These are phyloP conservation scores for Collichthys lucidus DNA, from an alignment of 2,113 vertebrate species.

Conservation along the genomic window DNA sequence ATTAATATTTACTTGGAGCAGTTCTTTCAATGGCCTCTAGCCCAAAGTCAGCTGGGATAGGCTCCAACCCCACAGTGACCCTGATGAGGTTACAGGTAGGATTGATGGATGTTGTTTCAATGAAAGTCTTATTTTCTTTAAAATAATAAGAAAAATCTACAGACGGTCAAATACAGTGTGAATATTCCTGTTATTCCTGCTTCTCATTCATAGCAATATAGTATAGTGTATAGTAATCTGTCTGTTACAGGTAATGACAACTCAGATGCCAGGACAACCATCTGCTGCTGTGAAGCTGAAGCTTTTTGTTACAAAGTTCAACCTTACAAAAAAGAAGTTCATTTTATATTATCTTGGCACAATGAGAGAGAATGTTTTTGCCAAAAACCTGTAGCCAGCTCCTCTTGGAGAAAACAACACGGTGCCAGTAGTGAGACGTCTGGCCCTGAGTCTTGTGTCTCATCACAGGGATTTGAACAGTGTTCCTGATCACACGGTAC, in stretches of 20 bases:
- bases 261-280: neutral
- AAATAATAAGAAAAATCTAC: too few species aligned
- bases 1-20: too few species aligned
- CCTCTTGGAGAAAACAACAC: neutral
- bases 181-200: neutral
- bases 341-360: conserved; percentile 4
- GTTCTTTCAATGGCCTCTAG: too few species aligned
- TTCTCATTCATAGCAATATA: neutral
- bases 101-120: too few species aligned
- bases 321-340: neutral
- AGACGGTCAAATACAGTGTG: too few species aligned
- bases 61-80: too few species aligned
- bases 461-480: neutral
- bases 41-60: too few species aligned
- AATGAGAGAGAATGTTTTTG: neutral
- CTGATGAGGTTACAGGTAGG: too few species aligned
- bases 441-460: neutral
- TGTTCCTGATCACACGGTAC: neutral
- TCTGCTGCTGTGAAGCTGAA: neutral
- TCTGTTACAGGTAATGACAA: neutral
- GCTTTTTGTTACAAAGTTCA: neutral
- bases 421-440: neutral
- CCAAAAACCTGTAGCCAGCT: conserved; percentile 14
- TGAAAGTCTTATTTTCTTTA: too few species aligned
- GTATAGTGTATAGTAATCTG: neutral